Conservation (phyloP, 2,888 invertebrate species). For the Mythimna impura region DNA sequence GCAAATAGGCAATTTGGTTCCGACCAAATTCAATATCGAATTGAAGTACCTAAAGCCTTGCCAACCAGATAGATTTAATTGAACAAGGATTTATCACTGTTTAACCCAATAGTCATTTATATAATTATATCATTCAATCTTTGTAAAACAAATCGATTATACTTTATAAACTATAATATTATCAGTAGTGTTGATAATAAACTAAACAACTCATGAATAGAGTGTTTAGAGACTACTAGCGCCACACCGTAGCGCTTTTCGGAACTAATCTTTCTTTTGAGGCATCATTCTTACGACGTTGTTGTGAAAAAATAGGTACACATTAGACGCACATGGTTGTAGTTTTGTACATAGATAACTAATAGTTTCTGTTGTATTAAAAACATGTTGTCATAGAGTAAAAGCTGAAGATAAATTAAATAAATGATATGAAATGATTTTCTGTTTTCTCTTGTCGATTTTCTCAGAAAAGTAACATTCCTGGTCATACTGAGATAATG, state of each 20-base stretch:
- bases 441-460: neutral
- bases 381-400: neutral
- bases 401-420: neutral
- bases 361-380: neutral
- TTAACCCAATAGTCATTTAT: neutral
- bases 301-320: constrained; percentile 36
- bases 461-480: neutral
- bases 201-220: neutral
- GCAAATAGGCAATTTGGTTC: constrained; percentile 28
- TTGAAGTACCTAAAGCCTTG: constrained; percentile 11
- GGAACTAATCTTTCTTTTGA: constrained; percentile 38
- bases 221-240: constrained; percentile 26
- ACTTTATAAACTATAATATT: neutral
- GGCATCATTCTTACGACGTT: constrained; percentile 1
- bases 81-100: constrained; percentile 17
- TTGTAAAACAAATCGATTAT: neutral
- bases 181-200: neutral
- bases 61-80: constrained; percentile 18
- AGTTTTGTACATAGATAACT: constrained; percentile 9
- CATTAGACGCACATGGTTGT: constrained; percentile 33
- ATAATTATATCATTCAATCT: neutral
- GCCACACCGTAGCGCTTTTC: constrained; percentile 47
- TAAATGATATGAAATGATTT: neutral
- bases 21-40: constrained; percentile 15
- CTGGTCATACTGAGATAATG: neutral